Percentiles rank a stretch among this genome's conserved stretches.
These are phyloP conservation scores for Ascaphus truei DNA, from an alignment of 2,113 vertebrate genomes.

Conservation along the genomic window DNA sequence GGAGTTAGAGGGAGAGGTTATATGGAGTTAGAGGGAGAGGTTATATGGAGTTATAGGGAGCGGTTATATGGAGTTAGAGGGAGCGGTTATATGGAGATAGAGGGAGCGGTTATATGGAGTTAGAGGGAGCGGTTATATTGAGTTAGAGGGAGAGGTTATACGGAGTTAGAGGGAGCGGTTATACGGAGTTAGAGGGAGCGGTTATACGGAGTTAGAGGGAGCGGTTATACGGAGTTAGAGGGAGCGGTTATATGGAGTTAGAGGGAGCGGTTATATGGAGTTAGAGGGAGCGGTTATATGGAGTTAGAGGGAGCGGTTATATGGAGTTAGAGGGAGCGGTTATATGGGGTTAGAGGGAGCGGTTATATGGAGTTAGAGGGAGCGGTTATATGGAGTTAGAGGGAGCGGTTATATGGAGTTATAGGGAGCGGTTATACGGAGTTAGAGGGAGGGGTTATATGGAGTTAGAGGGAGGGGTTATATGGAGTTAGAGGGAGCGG, in stretches of 20 bases:
- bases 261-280: not conserved
- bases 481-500: not conserved
- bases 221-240: not conserved
- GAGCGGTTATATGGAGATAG: not conserved
- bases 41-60: not conserved
- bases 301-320: not conserved
- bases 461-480: not conserved
- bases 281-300: not conserved
- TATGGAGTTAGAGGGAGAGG: not conserved
- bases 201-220: not conserved
- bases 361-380: not conserved
- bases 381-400: conserved; percentile 1
- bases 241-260: not conserved
- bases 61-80: not conserved
- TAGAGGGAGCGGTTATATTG: not conserved
- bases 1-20: not conserved
- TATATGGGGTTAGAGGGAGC: not conserved
- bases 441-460: not conserved
- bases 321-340: not conserved
- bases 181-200: not conserved
- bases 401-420: not conserved
- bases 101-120: too few species aligned
- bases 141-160: conserved; percentile 1
- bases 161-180: not conserved
- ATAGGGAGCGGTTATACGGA: too few species aligned